Evolutionary conservation across 2,113 vertebrate genomes (phyloP).

Genomic region (Melospiza georgiana): DNA sequence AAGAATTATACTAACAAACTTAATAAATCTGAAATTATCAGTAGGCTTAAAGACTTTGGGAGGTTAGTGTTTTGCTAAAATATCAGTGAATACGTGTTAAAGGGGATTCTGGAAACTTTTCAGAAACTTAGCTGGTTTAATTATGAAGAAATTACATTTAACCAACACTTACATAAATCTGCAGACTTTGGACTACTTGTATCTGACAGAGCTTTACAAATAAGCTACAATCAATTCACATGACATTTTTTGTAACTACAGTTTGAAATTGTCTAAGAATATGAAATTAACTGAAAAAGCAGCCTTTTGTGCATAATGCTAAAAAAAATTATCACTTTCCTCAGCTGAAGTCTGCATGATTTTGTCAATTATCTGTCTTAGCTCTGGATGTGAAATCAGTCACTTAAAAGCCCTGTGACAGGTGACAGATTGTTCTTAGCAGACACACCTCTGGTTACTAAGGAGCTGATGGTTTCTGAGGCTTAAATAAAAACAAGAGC

Average conservation of each 20-base stretch:
- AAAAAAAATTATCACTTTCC: background rate
- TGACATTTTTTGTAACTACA: background rate
- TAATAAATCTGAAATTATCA: background rate
- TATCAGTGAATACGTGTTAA: background rate
- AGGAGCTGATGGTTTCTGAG: background rate
- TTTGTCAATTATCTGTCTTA: slow-evolving; percentile 23
- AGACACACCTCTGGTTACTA: background rate
- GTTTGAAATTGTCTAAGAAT: background rate
- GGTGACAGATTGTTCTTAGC: slow-evolving; percentile 3
- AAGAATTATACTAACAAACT: background rate
- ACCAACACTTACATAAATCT: background rate
- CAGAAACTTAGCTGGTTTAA: background rate
- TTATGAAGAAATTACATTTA: background rate
- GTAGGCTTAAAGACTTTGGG: background rate
- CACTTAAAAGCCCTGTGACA: background rate
- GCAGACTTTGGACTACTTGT: background rate
- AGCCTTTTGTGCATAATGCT: background rate
- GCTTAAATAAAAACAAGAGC: background rate
- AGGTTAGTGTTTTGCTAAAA: background rate
- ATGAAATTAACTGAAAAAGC: background rate
- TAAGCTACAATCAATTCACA: background rate
- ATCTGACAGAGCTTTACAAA: background rate
- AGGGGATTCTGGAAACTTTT: background rate
- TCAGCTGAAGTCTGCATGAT: background rate
- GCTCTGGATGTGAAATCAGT: background rate